Evolutionary conservation across 2,888 invertebrate genomes (phyloP), one percentile per base, ranked within the genome.

Genomic region (Deilephila porcellus): DNA sequence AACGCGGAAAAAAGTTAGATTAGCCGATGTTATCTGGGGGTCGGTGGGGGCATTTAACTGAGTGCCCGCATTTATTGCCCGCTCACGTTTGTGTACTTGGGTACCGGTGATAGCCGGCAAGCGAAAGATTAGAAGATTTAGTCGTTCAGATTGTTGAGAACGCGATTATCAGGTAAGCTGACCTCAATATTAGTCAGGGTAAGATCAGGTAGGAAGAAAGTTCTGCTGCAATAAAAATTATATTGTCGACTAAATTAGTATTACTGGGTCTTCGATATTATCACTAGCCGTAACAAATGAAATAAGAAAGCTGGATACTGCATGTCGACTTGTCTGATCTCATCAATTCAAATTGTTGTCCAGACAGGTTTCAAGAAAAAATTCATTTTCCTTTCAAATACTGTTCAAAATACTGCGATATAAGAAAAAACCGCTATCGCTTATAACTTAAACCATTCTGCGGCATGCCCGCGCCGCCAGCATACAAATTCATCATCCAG

Each of bases 41-140:
- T 86, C 84, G 84, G 81, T 80, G 86, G 85, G 74, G 84, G 85
- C 85, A 86, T 90, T 90, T 90, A 89, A 88, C 86, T 79, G 88
- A 90, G 91, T 89, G 87, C 85, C 88, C 87, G 84, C 88, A 90
- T 91, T 90, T 88, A 90, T 86, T 88, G 90, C 84, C 90, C 75
- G 83, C 84, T 86, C 91, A 90, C 91, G 90, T 90, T 83, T 83
- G 77, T 67, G 56, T 14, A 71, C n/a, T 70, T 52, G 72, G 76
- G n/a, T 45, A 20, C 60, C 73, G 70, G 37, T 7, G 5, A 60
- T n/a, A 34, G 25, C 59, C 37, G 63, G 20, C n/a, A n/a, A 62
- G 56, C 72, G 62, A 8, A 29, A 34, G n/a, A 14, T 37, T 25
- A 20, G n/a, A n/a, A 20, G 6, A 11, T 59, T 45, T 71, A 45